These are phyloP conservation scores for Trialeurodes vaporariorum DNA, from an alignment of 1,140 invertebrate species.

Conservation along the genomic window DNA sequence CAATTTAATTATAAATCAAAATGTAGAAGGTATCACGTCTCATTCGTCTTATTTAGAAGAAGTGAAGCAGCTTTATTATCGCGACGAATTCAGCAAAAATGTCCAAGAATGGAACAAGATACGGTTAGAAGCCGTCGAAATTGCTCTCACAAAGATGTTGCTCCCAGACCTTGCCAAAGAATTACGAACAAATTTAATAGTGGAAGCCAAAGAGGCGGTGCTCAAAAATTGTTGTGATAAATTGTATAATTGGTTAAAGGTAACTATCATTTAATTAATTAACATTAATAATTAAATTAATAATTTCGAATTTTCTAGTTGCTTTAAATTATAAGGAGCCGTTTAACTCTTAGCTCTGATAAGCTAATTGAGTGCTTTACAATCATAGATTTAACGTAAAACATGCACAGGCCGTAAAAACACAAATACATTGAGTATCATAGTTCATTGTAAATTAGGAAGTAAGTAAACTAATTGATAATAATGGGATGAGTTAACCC, in stretches of 20 bases:
- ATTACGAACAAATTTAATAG: constrained; percentile 60
- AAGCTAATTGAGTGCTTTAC: too few species aligned
- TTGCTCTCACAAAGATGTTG: constrained; percentile 77
- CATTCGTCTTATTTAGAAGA: constrained; percentile 71
- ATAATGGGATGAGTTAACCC: too few species aligned
- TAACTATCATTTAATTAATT: constrained; percentile 21
- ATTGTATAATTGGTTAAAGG: constrained; percentile 83
- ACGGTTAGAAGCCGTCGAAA: constrained; percentile 72
- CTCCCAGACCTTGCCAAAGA: constrained; percentile 85
- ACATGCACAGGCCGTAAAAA: too few species aligned
- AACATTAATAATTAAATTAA: constrained; percentile 7
- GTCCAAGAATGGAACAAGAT: constrained; percentile 95
- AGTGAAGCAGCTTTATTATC: constrained; percentile 70
- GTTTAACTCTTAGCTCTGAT: too few species aligned
- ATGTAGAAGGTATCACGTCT: constrained; percentile 49
- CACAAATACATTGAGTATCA: too few species aligned
- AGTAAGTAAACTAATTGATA: too few species aligned
- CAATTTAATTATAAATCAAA: constrained; percentile 55
- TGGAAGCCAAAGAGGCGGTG: constrained; percentile 84
- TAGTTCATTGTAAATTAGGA: too few species aligned
- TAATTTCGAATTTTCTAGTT: too few species aligned
- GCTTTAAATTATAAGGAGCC: too few species aligned
- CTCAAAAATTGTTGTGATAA: constrained; percentile 70
- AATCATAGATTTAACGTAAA: too few species aligned
- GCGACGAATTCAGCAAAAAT: constrained; percentile 92